Percentiles rank a stretch among this genome's conserved stretches.
Evolutionary conservation across 2,888 invertebrate genomes (phyloP).

Genomic region (Sisyra terminalis): DNA sequence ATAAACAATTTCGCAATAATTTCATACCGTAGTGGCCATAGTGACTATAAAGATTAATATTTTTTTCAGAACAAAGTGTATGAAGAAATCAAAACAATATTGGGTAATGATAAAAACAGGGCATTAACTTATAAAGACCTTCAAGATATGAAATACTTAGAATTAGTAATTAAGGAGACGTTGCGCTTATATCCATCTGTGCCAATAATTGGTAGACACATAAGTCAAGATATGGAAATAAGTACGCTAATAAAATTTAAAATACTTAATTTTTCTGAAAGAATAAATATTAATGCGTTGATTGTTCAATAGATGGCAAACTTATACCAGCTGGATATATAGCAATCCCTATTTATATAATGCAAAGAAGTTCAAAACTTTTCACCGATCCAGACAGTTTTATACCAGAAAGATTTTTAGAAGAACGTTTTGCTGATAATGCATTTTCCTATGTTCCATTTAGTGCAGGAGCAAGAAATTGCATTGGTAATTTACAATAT

Average conservation of each 20-base stretch:
- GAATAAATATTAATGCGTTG: too few species aligned
- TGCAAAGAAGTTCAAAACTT: conserved; percentile 17
- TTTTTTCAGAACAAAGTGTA: conserved; percentile 24
- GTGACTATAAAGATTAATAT: background rate
- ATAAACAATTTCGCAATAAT: background rate
- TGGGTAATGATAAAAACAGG: conserved; percentile 16
- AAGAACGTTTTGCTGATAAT: conserved; percentile 17
- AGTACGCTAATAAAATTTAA: conserved; percentile 13
- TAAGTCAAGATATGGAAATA: conserved; percentile 23
- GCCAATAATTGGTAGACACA: conserved; percentile 28
- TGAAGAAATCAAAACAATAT: conserved; percentile 23
- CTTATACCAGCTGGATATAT: conserved; percentile 4
- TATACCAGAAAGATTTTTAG: conserved; percentile 21
- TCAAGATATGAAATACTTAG: conserved; percentile 35
- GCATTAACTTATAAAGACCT: conserved; percentile 22
- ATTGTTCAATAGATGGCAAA: too few species aligned
- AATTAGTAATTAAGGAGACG: conserved; percentile 34
- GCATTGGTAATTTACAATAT: conserved; percentile 16
- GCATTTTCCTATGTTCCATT: conserved; percentile 21
- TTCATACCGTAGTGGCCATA: too few species aligned
- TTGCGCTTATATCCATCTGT: conserved; percentile 35
- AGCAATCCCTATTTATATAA: conserved; percentile 13
- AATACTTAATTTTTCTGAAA: too few species aligned
- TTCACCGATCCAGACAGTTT: conserved; percentile 20
- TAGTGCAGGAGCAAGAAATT: conserved; percentile 20